Conservation (phyloP, 1,140 invertebrate genomes). For the Tribolium castaneum region DNA sequence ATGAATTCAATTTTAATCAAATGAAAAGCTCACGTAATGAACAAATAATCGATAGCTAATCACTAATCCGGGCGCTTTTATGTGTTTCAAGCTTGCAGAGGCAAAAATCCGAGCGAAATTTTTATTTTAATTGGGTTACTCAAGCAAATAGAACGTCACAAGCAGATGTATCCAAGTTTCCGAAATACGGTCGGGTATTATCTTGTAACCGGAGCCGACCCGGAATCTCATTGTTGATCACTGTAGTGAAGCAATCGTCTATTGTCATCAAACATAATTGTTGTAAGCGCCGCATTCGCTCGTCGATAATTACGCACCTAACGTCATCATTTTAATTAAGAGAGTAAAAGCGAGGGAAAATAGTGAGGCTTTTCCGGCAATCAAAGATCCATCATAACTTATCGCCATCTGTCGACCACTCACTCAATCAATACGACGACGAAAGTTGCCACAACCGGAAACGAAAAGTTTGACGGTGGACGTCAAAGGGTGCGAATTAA, state of each 20-base stretch:
- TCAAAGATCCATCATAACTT: constrained; percentile 25
- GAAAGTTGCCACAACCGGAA: neutral
- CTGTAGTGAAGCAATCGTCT: constrained; percentile 28
- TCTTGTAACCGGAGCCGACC: constrained; percentile 6
- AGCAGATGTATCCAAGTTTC: constrained; percentile 20
- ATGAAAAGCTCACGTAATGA: neutral
- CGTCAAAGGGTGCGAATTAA: neutral
- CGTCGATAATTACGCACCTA: neutral
- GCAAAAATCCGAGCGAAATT: neutral
- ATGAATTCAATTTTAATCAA: neutral
- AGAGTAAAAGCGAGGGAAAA: neutral
- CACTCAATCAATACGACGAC: constrained; percentile 31
- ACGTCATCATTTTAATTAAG: constrained; percentile 9
- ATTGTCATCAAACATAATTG: constrained; percentile 38
- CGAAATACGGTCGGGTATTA: neutral
- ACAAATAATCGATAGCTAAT: neutral
- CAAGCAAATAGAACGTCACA: neutral
- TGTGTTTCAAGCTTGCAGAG: neutral
- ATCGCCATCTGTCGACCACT: constrained; percentile 40
- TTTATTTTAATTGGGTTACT: neutral
- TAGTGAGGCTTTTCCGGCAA: neutral
- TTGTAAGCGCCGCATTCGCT: no score
- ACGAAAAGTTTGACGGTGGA: neutral
- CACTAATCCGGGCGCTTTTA: neutral
- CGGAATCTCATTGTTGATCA: constrained; percentile 37